Base-by-base conservation (phyloP, 30 jellyfish, hydroid and myxozoan species). In the Pelagia noctiluca region DNA sequence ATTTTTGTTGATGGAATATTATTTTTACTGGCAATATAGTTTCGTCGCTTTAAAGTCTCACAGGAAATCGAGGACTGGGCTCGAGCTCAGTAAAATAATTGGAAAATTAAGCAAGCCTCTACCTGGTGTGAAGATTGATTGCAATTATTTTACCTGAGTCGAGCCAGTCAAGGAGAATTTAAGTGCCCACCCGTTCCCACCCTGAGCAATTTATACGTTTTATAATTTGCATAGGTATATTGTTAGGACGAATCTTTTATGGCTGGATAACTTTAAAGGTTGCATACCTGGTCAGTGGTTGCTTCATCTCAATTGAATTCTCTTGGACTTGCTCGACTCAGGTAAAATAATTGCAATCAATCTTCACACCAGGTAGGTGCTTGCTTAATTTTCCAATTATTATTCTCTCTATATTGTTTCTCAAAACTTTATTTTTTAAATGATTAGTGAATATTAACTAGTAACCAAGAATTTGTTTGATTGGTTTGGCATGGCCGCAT, bases 131-230 rank as follows among this genome's bases (percentile, higher is more conserved):
- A 42, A 42, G 57, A 42, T 42, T 42, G 57, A 42, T 42, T 42
- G 57, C 57, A 42, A 42, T 42, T 42, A 42, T 42, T 42, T 42
- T 42, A 5, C 57, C 57, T 5, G 57, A 42, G 57, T 42, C 57
- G 16, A 42, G 57, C 57, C 57, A 42, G 57, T 42, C 57, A 8
- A 16, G 16, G 57, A 42, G 57, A 5, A 42, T 42, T 42, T 8
- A 42, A 16, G 57, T 42, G 57, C 57, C 57, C 57, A 42, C 57
- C 57, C 57, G 16, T 42, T 42, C 57, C 57, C 57, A 42, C 57
- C 57, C 57, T 5, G 16, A 42, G 12, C 8, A 5, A 5, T 42
- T 42, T 42, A 16, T 42, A 42, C 8, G 57, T 42, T 5, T 42
- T 42, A 5, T 5, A 16, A 42, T 42, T n/a, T n/a, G n/a, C n/a